Base-by-base conservation (phyloP, 2,888 invertebrate genomes). In the Leucophenga maculata region DNA sequence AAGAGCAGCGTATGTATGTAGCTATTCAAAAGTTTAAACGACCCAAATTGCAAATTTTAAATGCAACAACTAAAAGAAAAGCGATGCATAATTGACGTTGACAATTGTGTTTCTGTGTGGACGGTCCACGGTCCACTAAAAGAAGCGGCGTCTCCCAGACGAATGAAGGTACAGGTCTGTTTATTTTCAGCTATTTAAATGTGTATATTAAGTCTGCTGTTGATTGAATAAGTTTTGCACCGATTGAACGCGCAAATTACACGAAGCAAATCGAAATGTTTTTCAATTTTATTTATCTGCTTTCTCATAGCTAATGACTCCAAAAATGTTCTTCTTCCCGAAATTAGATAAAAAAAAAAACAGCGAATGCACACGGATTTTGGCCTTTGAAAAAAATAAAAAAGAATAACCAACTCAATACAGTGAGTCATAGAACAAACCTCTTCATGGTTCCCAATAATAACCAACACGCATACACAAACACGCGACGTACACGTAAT, bases 71-170 rank as follows among this genome's bases (percentile, higher is more conserved):
- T 50, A 39, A 55, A 55, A 64, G 54, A 39, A 20, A 52, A 50
- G 46, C 16, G 48, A 50, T 60, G 62, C 62, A 16, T 68, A 71
- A 71, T 72, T 71, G 71, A 69, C 57, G 68, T 72, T 70, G 70
- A 72, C 72, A 70, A 64, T 48, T 59, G 59, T 26, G 11, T 18
- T 22, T 55, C 6, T 18, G 13, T 50, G 50, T 50, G 50, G 4
- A 50, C 9, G 26, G 26, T 26, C 50, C 6, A 50, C 18, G 50
- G 50, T 46, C 13, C n/a, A 26, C 26, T 26, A 26, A n/a, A 46
- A 46, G n/a, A 46, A 46, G 6, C 16, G 50, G 50, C 50, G 50
- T 50, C 18, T 16, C 2, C 16, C 8, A n/a, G 50, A 16, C 50
- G 50, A n/a, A 11, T 3, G 6, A 39, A 50, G 50, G 50, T 18